A percentile compares a stretch with the other conserved stretches of the same genome.
These are phyloP conservation scores for Amyelois transitella DNA, from an alignment of 1,140 invertebrate genomes.

Conservation along the genomic window DNA sequence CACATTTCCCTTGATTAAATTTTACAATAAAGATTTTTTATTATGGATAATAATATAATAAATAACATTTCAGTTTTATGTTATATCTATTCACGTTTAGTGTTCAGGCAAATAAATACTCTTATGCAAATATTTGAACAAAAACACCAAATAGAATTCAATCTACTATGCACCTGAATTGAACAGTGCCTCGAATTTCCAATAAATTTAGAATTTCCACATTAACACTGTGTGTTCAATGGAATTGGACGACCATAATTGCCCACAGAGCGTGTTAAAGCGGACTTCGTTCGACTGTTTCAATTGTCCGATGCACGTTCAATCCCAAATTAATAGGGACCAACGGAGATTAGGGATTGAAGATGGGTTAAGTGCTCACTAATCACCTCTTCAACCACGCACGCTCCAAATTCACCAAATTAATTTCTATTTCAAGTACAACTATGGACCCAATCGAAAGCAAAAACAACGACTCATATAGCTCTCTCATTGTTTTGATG, in stretches of 20 bases:
- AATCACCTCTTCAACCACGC: slow-evolving; percentile 50
- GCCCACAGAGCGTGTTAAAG: slow-evolving; percentile 59
- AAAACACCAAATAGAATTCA: neutral
- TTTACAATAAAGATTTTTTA: too few relatives aligned
- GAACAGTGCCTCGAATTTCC: slow-evolving; percentile 19
- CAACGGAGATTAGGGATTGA: slow-evolving; percentile 44
- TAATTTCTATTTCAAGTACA: slow-evolving; percentile 26
- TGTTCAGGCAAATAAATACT: neutral
- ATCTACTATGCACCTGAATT: slow-evolving; percentile 16
- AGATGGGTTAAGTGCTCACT: slow-evolving; percentile 44
- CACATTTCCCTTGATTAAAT: too few relatives aligned
- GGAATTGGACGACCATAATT: slow-evolving; percentile 55
- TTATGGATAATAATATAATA: too few relatives aligned
- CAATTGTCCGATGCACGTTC: slow-evolving; percentile 57
- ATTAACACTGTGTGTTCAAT: slow-evolving; percentile 32
- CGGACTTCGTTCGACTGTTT: slow-evolving; percentile 45
- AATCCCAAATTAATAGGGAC: slow-evolving; percentile 59
- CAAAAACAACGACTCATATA: slow-evolving; percentile 7
- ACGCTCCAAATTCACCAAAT: slow-evolving; percentile 29
- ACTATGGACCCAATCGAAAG: slow-evolving; percentile 2
- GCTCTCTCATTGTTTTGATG: slow-evolving; percentile 29
- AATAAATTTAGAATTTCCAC: slow-evolving; percentile 34
- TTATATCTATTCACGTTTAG: too few relatives aligned
- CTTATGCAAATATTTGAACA: neutral
- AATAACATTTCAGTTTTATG: too few relatives aligned